Conservation (phyloP, 2,113 vertebrate genomes). For the Trichechus manatus region DNA sequence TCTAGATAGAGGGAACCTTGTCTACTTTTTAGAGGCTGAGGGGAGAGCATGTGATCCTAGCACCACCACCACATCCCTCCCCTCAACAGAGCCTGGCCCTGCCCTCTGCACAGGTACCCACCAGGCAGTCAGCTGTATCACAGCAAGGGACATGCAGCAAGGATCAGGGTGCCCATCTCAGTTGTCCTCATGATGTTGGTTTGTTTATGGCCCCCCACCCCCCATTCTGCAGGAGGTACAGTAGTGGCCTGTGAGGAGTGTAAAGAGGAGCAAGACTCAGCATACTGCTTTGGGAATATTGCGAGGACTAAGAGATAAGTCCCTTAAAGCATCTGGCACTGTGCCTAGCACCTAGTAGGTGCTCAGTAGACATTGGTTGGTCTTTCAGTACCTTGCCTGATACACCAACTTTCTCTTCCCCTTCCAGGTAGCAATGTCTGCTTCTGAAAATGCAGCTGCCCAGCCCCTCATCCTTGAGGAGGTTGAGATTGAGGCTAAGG, state of each 20-base stretch:
- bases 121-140: background rate
- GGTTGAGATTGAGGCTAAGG: no score
- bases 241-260: background rate
- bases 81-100: background rate
- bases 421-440: background rate
- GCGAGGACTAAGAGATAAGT: background rate
- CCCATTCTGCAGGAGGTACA: background rate
- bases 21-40: background rate
- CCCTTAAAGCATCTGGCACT: background rate
- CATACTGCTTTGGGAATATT: background rate
- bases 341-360: background rate
- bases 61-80: background rate
- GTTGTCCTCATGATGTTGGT: rapidly evolving
- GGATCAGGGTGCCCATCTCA: background rate
- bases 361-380: background rate
- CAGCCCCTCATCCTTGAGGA: background rate
- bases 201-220: background rate
- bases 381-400: background rate
- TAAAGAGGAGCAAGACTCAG: background rate
- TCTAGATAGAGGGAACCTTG: background rate
- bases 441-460: background rate
- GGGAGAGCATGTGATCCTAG: background rate
- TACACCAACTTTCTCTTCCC: background rate
- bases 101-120: background rate
- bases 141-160: background rate